Conservation (phyloP, 2,797 vertebrate species). For the Notolepis coatsorum region DNA sequence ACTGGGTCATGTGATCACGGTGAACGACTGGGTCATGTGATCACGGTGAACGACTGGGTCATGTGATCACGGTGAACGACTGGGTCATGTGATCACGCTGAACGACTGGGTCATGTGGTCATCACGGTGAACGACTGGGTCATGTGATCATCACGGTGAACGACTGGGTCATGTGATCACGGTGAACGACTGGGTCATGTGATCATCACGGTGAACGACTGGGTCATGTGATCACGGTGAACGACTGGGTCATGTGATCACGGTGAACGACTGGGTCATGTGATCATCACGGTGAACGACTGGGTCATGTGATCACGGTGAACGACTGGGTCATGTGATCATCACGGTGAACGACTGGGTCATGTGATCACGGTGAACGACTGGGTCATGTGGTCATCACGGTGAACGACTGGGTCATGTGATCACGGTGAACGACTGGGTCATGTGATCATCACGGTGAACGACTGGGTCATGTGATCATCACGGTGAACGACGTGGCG, state of each 20-base stretch:
- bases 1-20: conserved; percentile 59
- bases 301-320: conserved; percentile 60
- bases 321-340: conserved; percentile 56
- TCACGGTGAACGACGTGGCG: too few species aligned
- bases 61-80: conserved; percentile 60
- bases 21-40: conserved; percentile 56
- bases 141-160: conserved; percentile 62
- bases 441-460: conserved; percentile 62
- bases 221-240: conserved; percentile 60
- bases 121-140: conserved; percentile 51
- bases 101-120: conserved; percentile 56
- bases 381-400: conserved; percentile 60
- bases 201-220: conserved; percentile 56
- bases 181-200: conserved; percentile 53
- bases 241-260: conserved; percentile 58
- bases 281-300: conserved; percentile 57
- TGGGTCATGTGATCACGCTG: conserved; percentile 61
- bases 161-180: conserved; percentile 58
- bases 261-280: conserved; percentile 52
- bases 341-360: conserved; percentile 51
- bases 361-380: conserved; percentile 60
- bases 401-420: conserved; percentile 53
- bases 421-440: conserved; percentile 54
- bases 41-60: conserved; percentile 51
- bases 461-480: conserved; percentile 58